Base-by-base conservation (phyloP, 2,113 vertebrate genomes). In the Sinosuthora webbiana region DNA sequence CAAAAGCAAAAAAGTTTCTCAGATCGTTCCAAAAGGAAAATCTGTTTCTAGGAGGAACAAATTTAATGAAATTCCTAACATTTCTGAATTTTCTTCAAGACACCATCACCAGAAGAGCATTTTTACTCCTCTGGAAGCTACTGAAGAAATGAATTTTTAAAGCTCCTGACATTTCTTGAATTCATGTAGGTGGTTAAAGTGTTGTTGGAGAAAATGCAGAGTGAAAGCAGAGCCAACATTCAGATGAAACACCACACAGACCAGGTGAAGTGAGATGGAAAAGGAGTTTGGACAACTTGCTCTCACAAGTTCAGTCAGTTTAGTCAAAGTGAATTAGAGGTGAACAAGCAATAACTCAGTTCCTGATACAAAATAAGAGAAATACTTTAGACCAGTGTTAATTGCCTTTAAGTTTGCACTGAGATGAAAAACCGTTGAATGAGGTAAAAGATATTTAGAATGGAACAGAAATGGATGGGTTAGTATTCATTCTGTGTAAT, bases 71-170 rank as follows among this genome's bases (percentile, higher is more conserved):
- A 70, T 85, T 83, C 11, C 22, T 86, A 49, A 31, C 23, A 30
- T 57, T 95, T 87, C 67, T 77, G 31, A 53, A 27, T 90, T 94
- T 90, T 69, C 44, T 33, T 60, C 15, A 65, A 47, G 37, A 53
- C 12, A 18, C 11, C 1, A 6, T 35, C 45, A 65, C 7, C 6
- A 5, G 16, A 80, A 12, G 28, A 83, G 9, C 30, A n/a, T 73
- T 79, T 60, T 77, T 42, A 33, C 10, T 71, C 25, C 18, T 13
- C 42, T 69, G 74, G 25, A 49, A 69, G 13, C 20, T 88, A 11
- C 37, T 77, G 45, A 85, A 80, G 33, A 45, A 73, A 53, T 27
- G 16, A 37, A 56, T 73, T 56, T 2, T 65, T 88, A 55, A 57
- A 93, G 12, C 15, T 62, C 7, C 5, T 2, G 12, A 9, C 5